phyloP scores from a whole-genome alignment of 2,888 invertebrate genomes.

The Yponomeuta cagnagella region DNA sequence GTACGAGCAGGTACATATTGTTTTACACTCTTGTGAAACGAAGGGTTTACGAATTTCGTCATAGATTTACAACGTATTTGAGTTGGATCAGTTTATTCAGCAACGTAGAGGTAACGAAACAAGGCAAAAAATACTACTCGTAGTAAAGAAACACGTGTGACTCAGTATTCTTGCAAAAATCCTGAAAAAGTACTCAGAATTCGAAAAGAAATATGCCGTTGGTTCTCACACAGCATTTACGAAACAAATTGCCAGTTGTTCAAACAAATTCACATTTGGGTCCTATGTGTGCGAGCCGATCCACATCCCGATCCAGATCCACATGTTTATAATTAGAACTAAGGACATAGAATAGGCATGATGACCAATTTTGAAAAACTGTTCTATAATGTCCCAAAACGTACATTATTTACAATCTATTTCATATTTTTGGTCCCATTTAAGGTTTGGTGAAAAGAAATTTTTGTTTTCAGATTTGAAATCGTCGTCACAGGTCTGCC shows the following conservation, averaged over 20 bases:
- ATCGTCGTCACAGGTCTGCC: too few species aligned
- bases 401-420: too few species aligned
- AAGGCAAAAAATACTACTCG: too few species aligned
- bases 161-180: too few species aligned
- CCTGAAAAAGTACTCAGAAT: background rate
- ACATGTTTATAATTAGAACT: background rate
- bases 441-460: too few species aligned
- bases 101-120: too few species aligned
- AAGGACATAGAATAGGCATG: background rate
- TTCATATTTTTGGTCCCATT: too few species aligned
- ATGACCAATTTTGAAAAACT: too few species aligned
- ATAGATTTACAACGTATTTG: background rate
- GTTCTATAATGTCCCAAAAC: too few species aligned
- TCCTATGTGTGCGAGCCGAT: background rate
- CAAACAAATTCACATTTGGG: background rate
- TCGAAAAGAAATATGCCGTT: background rate
- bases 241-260: background rate
- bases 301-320: background rate
- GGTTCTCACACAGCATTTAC: background rate
- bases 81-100: too few species aligned
- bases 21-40: background rate
- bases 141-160: too few species aligned
- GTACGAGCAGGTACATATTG: background rate
- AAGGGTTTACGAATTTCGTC: background rate
- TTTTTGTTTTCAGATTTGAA: too few species aligned